Base-by-base conservation (phyloP, 30 jellyfish, hydroid and myxozoan genomes). In the Aurelia aurita region DNA sequence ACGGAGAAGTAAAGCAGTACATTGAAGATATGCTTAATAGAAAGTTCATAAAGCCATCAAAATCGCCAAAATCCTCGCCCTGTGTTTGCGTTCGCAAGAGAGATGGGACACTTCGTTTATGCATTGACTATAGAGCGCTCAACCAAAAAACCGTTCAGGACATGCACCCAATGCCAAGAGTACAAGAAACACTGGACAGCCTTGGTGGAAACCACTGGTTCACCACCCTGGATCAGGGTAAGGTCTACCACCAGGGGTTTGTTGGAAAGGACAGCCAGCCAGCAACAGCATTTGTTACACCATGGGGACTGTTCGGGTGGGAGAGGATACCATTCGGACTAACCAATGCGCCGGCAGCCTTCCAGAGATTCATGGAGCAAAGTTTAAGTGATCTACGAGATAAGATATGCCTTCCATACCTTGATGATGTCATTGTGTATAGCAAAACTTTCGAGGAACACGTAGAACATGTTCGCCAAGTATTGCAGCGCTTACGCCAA, bases 271-370 rank as follows among this genome's bases (percentile, higher is more conserved):
- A n/a, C n/a, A n/a, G n/a, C n/a, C n/a, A n/a, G n/a, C n/a, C n/a
- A n/a, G n/a, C n/a, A n/a, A n/a, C n/a, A n/a, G n/a, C n/a, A n/a
- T n/a, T n/a, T n/a, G n/a, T n/a, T n/a, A n/a, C n/a, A n/a, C n/a
- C n/a, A n/a, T n/a, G n/a, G n/a, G n/a, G n/a, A n/a, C n/a, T n/a
- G n/a, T n/a, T n/a, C n/a, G n/a, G n/a, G n/a, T n/a, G n/a, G n/a
- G n/a, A n/a, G n/a, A n/a, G n/a, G n/a, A 75, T 86, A 15, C 95
- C 91, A n/a, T 74, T 77, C 72, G 93, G 91, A 18, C 72, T 71
- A 3, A 58, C 91, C 49, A 78, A 76, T 53, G 78, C 96, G 22
- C 93, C 96, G 12, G 87, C 96, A 3, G 86, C 55, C 58, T 86
- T 75, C 86, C 87, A 76, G 79, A 44, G 92, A 43, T 49, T 54